Conservation (phyloP, 1,140 invertebrate genomes). For the Polyergus mexicanus region DNA sequence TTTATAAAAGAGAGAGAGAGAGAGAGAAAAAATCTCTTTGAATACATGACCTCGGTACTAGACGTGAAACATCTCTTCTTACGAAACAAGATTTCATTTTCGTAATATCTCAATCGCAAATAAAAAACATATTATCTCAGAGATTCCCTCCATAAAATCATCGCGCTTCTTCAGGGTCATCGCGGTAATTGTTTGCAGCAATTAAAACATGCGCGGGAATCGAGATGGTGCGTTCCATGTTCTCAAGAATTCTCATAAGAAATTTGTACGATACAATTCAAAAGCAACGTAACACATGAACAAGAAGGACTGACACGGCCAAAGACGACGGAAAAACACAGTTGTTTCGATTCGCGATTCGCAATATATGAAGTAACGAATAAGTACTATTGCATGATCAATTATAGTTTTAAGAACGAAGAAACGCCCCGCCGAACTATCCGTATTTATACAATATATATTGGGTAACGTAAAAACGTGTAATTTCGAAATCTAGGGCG, state of each 20-base stretch:
- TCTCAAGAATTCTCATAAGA: constrained; percentile 13
- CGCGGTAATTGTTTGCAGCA: constrained; percentile 45
- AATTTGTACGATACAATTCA: background rate
- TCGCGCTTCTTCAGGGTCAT: constrained; percentile 43
- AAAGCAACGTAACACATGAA: background rate
- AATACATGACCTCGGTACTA: constrained; percentile 1
- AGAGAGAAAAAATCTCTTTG: background rate
- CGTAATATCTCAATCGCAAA: constrained; percentile 33
- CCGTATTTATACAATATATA: background rate
- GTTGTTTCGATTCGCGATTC: background rate
- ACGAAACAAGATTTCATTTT: constrained; percentile 37
- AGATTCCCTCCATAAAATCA: background rate
- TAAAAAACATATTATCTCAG: constrained; percentile 51
- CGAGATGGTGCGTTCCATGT: constrained; percentile 9
- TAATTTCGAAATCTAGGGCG: constrained; percentile 8
- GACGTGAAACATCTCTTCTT: background rate
- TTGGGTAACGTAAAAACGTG: constrained; percentile 51
- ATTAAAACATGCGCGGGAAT: constrained; percentile 34
- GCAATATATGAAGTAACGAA: background rate
- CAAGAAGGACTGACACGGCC: background rate
- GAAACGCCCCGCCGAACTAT: background rate
- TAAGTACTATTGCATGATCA: background rate
- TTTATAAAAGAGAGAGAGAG: background rate
- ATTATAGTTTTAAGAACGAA: constrained; percentile 8
- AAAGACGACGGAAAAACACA: background rate